These are phyloP conservation scores for Etheostoma perlongum DNA, from an alignment of 2,797 vertebrate genomes.

Conservation along the genomic window DNA sequence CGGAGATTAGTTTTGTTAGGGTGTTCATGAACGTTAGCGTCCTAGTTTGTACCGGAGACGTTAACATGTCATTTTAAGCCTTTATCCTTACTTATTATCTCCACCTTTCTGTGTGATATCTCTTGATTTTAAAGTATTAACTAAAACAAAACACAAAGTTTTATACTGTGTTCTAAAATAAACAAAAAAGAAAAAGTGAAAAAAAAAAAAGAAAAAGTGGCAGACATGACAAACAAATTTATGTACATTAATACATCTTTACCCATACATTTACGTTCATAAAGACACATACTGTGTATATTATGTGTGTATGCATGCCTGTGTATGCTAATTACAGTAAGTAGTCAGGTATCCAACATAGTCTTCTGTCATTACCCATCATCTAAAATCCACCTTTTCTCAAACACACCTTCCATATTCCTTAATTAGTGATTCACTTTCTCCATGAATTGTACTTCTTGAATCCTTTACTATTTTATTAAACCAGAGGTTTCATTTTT, in stretches of 20 bases:
- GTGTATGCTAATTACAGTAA: background rate
- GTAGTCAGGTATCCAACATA: background rate
- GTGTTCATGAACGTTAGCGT: no score
- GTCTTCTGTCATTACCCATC: background rate
- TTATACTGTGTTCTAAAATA: no score
- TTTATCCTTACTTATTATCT: background rate
- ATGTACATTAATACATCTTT: background rate
- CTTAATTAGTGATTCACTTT: background rate
- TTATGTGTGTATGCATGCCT: background rate
- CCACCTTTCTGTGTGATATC: background rate
- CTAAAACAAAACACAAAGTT: background rate
- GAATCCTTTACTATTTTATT: background rate
- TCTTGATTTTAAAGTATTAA: constrained; percentile 7
- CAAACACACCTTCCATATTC: background rate
- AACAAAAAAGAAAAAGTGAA: no score
- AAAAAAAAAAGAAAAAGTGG: no score
- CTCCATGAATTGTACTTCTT: background rate
- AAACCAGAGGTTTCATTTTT: background rate
- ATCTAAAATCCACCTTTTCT: background rate
- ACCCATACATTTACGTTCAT: background rate
- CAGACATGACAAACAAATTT: no score
- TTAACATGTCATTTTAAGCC: background rate
- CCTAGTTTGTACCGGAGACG: background rate
- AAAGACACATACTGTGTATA: background rate
- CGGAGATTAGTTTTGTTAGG: no score